Evolutionary conservation across 2,888 invertebrate genomes (phyloP).

Genomic region (Drosophila anomelani): DNA sequence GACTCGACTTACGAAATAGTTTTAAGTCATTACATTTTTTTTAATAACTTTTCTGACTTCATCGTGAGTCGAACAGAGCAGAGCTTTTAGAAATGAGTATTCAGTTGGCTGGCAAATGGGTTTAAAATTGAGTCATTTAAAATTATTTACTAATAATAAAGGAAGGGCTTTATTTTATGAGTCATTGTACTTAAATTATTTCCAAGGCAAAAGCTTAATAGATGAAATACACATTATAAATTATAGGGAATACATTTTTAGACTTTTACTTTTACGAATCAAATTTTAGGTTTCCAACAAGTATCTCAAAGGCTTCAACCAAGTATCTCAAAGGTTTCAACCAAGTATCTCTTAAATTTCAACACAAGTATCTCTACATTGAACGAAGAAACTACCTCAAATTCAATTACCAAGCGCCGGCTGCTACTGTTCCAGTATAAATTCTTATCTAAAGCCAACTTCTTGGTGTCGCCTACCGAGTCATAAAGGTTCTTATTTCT

Average conservation of each 20-base stretch:
- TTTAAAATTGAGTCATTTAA: not conserved
- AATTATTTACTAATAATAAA: not conserved
- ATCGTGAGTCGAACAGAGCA: not conserved
- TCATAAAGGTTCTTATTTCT: constrained; percentile 19
- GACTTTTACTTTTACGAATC: too few species aligned
- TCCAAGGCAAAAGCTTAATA: not conserved
- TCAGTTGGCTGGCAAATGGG: not conserved
- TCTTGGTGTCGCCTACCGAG: constrained; percentile 18
- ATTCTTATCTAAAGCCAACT: constrained; percentile 43
- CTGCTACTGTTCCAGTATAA: constrained; percentile 16
- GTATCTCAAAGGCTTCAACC: too few species aligned
- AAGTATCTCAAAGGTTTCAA: too few species aligned
- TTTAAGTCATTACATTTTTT: constrained; percentile 1
- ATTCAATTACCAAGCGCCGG: constrained; percentile 9
- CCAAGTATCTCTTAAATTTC: not conserved
- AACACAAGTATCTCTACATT: not conserved
- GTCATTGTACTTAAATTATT: not conserved
- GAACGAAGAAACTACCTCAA: constrained; percentile 8
- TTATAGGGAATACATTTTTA: too few species aligned
- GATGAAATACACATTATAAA: too few species aligned
- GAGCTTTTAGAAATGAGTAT: not conserved
- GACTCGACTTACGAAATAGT: not conserved
- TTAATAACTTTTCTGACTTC: constrained; percentile 1
- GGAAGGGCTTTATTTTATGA: not conserved
- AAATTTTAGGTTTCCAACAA: too few species aligned